Conservation (phyloP, 92 coral and sea anemone genomes). For the Desmophyllum pertusum region DNA sequence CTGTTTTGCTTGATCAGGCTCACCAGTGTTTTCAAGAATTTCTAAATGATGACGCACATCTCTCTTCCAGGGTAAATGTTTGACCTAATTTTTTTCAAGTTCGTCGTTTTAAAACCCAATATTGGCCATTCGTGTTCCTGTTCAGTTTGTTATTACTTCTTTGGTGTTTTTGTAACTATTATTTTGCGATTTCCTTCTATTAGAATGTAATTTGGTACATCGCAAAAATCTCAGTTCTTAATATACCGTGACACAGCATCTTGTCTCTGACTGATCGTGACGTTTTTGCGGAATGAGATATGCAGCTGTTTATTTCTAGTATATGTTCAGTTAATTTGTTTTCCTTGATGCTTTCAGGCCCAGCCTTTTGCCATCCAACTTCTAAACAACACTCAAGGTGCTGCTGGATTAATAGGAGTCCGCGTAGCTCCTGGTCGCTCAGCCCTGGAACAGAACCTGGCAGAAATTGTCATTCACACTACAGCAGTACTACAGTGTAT, state of each 20-base stretch:
- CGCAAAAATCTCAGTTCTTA: too few species aligned
- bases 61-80: constrained; percentile 50
- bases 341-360: constrained; percentile 23
- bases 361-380: constrained; percentile 67
- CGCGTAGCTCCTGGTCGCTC: constrained; percentile 63
- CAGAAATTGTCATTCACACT: constrained; percentile 75
- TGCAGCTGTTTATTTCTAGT: neutral
- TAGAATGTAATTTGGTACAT: too few species aligned
- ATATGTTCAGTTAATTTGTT: neutral
- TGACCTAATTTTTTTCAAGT: too few species aligned
- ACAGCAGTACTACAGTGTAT: constrained; percentile 61
- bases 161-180: too few species aligned
- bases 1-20: constrained; percentile 23
- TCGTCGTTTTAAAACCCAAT: too few species aligned
- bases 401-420: constrained; percentile 51
- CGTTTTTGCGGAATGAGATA: neutral
- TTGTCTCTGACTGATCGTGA: neutral
- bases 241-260: neutral
- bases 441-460: constrained; percentile 50
- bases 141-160: too few species aligned
- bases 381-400: constrained; percentile 67
- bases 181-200: too few species aligned
- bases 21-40: constrained; percentile 38
- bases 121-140: too few species aligned
- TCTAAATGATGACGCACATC: constrained; percentile 28